Percentiles rank a stretch among this genome's conserved stretches.
These are phyloP conservation scores for Sylvicola cinctus DNA, from an alignment of 2,888 invertebrate genomes.

Conservation along the genomic window DNA sequence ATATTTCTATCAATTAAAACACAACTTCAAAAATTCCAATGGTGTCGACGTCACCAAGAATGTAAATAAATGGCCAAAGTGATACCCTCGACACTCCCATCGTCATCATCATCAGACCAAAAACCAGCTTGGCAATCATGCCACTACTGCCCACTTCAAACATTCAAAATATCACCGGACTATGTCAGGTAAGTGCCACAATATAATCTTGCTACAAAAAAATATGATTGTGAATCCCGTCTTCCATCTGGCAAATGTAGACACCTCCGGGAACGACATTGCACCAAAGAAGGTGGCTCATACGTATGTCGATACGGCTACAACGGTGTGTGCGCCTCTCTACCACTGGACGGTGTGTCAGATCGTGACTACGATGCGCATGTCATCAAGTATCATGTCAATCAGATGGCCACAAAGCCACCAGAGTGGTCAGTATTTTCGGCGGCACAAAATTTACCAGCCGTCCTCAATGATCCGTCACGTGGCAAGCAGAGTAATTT, in stretches of 20 bases:
- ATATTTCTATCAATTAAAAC: no score
- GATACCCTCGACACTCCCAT: no score
- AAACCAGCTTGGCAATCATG: constrained; percentile 37
- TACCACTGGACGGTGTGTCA: constrained; percentile 76
- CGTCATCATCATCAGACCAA: no score
- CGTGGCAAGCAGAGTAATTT: constrained; percentile 80
- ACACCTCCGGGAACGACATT: constrained; percentile 60
- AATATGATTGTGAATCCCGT: background rate
- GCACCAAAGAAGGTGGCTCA: constrained; percentile 67
- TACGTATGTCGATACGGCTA: constrained; percentile 74
- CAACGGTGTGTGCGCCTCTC: constrained; percentile 65
- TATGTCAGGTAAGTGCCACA: constrained; percentile 42
- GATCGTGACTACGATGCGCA: constrained; percentile 78
- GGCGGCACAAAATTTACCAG: constrained; percentile 84
- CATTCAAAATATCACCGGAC: constrained; percentile 33
- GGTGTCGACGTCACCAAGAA: no score
- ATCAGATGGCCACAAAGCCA: constrained; percentile 20
- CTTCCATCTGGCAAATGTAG: constrained; percentile 27
- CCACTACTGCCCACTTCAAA: constrained; percentile 35
- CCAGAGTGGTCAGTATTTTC: constrained; percentile 45
- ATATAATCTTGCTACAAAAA: background rate
- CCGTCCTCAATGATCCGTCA: constrained; percentile 87
- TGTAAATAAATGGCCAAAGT: no score
- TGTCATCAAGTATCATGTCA: constrained; percentile 43
- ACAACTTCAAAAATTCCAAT: no score